phyloP scores from a whole-genome alignment of 35 echinoderm and acorn worm species.

The Eucidaris tribuloides region DNA sequence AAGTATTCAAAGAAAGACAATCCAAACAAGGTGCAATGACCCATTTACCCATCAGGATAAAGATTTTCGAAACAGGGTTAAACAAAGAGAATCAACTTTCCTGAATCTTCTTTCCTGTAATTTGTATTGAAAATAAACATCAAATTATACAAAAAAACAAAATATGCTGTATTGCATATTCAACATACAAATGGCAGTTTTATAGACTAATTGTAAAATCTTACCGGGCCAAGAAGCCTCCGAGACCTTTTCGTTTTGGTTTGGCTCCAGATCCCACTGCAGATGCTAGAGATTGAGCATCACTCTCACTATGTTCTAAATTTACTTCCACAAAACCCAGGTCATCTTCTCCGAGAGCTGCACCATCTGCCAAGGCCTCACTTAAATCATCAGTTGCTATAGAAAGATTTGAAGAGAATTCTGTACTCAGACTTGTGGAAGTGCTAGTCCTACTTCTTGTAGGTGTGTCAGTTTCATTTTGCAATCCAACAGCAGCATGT shows the following conservation, averaged over 20 bases:
- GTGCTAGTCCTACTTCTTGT: slow-evolving; percentile 71
- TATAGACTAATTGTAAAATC: too few relatives aligned
- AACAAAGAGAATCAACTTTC: too few relatives aligned
- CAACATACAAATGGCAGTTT: too few relatives aligned
- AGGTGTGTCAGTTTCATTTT: not conserved
- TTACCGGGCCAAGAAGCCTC: slow-evolving; percentile 66
- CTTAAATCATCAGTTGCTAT: slow-evolving; percentile 38
- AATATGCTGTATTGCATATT: too few relatives aligned
- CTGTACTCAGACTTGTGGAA: slow-evolving; percentile 56
- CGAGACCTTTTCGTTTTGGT: slow-evolving; percentile 62
- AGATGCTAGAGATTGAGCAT: not conserved
- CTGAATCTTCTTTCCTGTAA: too few relatives aligned
- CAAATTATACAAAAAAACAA: too few relatives aligned
- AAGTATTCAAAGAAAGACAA: too few relatives aligned
- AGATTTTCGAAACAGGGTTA: too few relatives aligned
- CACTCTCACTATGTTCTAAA: not conserved
- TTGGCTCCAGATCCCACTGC: slow-evolving; percentile 25
- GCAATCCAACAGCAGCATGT: not conserved
- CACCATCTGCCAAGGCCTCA: slow-evolving; percentile 25
- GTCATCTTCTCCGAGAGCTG: slow-evolving; percentile 9
- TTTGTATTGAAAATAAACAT: too few relatives aligned
- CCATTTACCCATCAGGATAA: too few relatives aligned
- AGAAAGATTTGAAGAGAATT: slow-evolving; percentile 48
- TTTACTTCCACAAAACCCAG: slow-evolving; percentile 55
- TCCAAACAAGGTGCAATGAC: too few relatives aligned